These are phyloP conservation scores for Bradypus variegatus DNA, from an alignment of 2,797 vertebrate genomes.

Conservation along the genomic window DNA sequence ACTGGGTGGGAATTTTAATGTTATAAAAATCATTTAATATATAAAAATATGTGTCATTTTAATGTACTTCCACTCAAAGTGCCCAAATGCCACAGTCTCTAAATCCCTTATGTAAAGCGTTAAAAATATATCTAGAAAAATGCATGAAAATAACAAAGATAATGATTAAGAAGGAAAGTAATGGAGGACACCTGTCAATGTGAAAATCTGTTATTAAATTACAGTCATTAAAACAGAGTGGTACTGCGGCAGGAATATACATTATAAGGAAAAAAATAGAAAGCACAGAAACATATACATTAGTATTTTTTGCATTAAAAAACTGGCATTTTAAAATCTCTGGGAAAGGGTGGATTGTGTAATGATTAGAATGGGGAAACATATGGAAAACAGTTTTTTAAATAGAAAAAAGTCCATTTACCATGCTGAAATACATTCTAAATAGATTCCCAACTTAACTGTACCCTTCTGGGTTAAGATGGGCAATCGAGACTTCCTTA, in stretches of 20 bases:
- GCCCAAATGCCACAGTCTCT: not conserved
- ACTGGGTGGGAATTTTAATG: not conserved
- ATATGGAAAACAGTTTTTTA: slow-evolving; percentile 19
- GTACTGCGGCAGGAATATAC: not conserved
- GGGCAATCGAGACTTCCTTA: not conserved
- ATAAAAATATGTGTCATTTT: not conserved
- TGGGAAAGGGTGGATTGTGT: slow-evolving; percentile 22
- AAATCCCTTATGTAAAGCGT: not conserved
- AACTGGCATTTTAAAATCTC: slow-evolving; percentile 35
- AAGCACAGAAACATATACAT: slow-evolving; percentile 9
- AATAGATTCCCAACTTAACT: not conserved
- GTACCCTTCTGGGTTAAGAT: not conserved
- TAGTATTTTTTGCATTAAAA: slow-evolving; percentile 31
- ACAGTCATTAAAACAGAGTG: slow-evolving; percentile 17
- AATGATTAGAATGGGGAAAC: slow-evolving; percentile 27
- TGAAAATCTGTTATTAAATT: not conserved
- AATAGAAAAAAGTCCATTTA: not conserved
- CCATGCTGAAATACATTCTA: not conserved
- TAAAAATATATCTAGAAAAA: slow-evolving; percentile 26
- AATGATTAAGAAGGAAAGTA: not conserved
- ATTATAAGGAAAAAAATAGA: slow-evolving; percentile 3
- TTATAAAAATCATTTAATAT: not conserved
- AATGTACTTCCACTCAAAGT: not conserved
- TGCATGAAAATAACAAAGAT: not conserved
- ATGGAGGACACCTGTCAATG: slow-evolving; percentile 1